Conservation (phyloP, 1,140 invertebrate species). For the Helicoverpa armigera region DNA sequence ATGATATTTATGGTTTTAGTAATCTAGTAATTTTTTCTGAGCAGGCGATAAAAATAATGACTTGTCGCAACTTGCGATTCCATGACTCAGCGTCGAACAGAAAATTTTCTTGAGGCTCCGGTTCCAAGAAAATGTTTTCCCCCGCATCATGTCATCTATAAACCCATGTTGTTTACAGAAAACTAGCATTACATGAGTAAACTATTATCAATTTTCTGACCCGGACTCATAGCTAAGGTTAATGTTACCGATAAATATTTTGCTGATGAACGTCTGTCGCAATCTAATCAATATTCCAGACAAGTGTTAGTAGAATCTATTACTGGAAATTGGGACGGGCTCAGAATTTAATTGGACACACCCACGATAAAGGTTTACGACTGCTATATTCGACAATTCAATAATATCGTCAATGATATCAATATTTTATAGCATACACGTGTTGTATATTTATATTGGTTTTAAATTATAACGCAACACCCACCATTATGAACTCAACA, state of each 20-base stretch:
- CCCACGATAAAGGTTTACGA: not conserved
- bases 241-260: conserved; percentile 32
- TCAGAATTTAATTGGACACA: conserved; percentile 29
- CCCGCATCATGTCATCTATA: not conserved
- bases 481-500: not conserved
- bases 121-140: not conserved
- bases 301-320: conserved; percentile 11
- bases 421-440: not conserved
- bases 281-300: conserved; percentile 31
- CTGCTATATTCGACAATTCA: conserved; percentile 5
- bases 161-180: conserved; percentile 24
- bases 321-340: conserved; percentile 25
- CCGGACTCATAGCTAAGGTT: conserved; percentile 39
- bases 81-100: too few species aligned
- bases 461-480: not conserved
- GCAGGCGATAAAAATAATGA: not conserved
- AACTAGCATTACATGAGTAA: conserved; percentile 23
- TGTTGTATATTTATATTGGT: not conserved
- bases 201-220: conserved; percentile 34
- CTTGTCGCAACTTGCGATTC: not conserved
- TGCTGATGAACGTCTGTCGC: conserved; percentile 14
- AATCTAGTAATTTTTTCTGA: not conserved
- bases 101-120: not conserved
- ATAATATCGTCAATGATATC: not conserved
- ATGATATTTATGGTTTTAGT: too few species aligned